Evolutionary conservation across 2,797 vertebrate species (phyloP), one percentile per base, ranked within the genome.

Genomic region (Oreonectes daqikongensis): DNA sequence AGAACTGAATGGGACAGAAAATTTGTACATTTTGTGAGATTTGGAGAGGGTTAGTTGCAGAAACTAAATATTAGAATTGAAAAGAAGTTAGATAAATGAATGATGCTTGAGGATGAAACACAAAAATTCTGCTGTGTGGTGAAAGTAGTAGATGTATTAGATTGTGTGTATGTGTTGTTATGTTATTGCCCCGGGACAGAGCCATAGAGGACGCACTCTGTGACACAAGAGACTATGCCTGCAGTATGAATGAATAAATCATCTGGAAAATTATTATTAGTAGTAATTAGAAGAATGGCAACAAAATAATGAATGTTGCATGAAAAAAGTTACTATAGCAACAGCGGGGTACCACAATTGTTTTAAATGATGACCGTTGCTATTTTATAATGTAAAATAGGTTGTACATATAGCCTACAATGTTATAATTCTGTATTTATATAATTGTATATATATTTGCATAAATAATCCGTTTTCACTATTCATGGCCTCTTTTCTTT

Each of bases 111-210:
- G 17, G 18, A 77, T 5, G 24, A 3, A 50, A 17, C 1, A 7
- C 72, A 52, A 32, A 69, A 30, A 48, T 55, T 38, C 67, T 0
- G 42, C 44, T 61, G 32, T 77, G 73, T 69, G 55, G 68, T 76
- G n/a, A 35, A n/a, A 20, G 1, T 3, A 38, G 55, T 50, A 46
- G 38, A 61, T 24, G 32, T 35, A 50, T 11, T 32, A 42, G 66
- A 32, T 48, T 42, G 22, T 32, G 71, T 53, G 30, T 42, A 24
- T 79, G n/a, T 70, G 72, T 69, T 26, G 78, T 35, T 71, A 30
- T 77, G 77, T 79, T 64, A 64, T 68, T 76, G 77, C 81, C 77
- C 64, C 57, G 59, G 77, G 77, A 64, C 72, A 48, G 72, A 38
- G 22, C 22, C 72, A 77, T 57, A 63, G 69, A 82, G 81, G 73